Evolutionary conservation across 2,797 vertebrate genomes (phyloP), one percentile per base, ranked within the genome.

Genomic region (Sebastolobus altivelis): DNA sequence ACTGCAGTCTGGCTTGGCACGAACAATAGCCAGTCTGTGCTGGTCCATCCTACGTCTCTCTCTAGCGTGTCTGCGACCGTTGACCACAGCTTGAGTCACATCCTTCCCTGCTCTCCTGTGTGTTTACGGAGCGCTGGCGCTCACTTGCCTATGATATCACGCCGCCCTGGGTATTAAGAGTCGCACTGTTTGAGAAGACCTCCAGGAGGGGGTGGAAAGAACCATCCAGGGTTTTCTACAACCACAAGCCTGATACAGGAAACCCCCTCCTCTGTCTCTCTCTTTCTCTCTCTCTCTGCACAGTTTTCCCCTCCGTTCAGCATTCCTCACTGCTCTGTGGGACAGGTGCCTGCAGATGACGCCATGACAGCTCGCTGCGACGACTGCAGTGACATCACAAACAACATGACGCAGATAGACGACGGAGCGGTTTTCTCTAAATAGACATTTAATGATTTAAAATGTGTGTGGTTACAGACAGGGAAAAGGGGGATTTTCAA

Each of bases 361-460:
- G 65, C 75, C 1, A 13, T 43, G 46, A 60, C 79, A 56, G 76
- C 78, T 82, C 56, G 8, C 75, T 37, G 75, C 8, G 65, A 85
- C 33, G 62, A 79, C 80, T 54, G 35, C 72, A 7, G 63, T 85
- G 91, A 93, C 83, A 75, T 87, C 81, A 86, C 72, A 27, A 12
- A 11, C 27, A 49, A 84, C 89, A 81, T 90, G 90, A 91, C 79
- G 69, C 75, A 74, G 83, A 33, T 59, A 85, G 54, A 49, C 73
- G 61, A 80, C 75, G 89, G 84, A 90, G 85, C 77, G 27, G 25
- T 89, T 93, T 93, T 93, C 90, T 93, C 93, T 93, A 94, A 94
- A 94, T 92, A 92, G 89, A 93, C 91, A 93, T 95, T 95, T 95
- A 95, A 93, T 95, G 93, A 93, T 94, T 92, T 88, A 72, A 93